phyloP scores from a whole-genome alignment of 2,888 invertebrate genomes.

The Penaeus monodon region DNA sequence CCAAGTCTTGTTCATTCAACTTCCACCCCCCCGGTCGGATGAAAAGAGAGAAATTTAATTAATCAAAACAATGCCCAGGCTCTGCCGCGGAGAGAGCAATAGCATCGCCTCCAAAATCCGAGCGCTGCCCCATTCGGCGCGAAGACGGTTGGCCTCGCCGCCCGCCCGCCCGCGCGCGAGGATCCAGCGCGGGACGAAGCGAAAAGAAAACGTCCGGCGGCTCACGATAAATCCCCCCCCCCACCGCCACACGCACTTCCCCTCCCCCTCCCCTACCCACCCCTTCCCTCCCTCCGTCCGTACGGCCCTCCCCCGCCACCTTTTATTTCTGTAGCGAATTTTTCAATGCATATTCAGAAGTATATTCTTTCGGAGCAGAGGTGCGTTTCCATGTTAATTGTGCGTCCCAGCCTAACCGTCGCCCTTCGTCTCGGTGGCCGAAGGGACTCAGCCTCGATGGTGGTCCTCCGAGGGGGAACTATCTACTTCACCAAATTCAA shows the following conservation, averaged over 20 bases:
- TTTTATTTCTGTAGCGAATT: slow-evolving; percentile 12
- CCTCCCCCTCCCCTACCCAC: too few relatives aligned
- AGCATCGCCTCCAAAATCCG: too few relatives aligned
- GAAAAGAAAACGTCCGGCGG: not conserved
- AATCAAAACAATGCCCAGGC: too few relatives aligned
- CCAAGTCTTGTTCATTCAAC: not conserved
- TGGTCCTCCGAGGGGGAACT: not conserved
- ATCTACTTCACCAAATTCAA: too few relatives aligned
- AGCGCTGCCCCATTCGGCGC: too few relatives aligned
- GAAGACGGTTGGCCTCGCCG: too few relatives aligned
- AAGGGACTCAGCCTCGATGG: slow-evolving; percentile 3
- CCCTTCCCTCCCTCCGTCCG: too few relatives aligned
- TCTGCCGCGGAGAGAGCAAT: too few relatives aligned
- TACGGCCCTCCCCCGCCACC: too few relatives aligned
- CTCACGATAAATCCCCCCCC: not conserved
- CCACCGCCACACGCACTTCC: too few relatives aligned
- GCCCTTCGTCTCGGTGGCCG: not conserved
- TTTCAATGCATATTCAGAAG: slow-evolving; percentile 24
- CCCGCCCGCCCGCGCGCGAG: too few relatives aligned
- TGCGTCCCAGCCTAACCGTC: slow-evolving; percentile 1
- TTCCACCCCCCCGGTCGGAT: not conserved
- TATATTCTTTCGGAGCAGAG: slow-evolving; percentile 15
- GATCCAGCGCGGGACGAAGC: not conserved
- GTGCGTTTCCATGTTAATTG: slow-evolving; percentile 33
- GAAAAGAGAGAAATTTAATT: too few relatives aligned